Base-by-base conservation (phyloP, 2,797 vertebrate species). In the Phoebastria nigripes region DNA sequence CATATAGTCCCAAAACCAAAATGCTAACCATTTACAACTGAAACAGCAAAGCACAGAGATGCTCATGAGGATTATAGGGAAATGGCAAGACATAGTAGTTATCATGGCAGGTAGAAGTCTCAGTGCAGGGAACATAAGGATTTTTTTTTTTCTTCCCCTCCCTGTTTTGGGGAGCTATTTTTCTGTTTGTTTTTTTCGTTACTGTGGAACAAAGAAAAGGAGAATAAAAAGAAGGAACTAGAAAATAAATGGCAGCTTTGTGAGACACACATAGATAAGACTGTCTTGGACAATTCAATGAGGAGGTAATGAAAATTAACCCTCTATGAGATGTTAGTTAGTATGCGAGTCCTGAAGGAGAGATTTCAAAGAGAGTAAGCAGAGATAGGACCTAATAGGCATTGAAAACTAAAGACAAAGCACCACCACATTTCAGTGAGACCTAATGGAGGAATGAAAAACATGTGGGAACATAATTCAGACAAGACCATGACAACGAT, bases 61-160 rank as follows among this genome's bases (percentile, higher is more conserved):
- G 4, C 3, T 70, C 46, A 69, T 12, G 6, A 73, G 12, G 39
- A 51, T 14, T 56, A 46, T 4, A 77, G 56, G 20, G 21, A 80
- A 89, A 91, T 8, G 2, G 7, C 28, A 76, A 77, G 46, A 56
- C n/a, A 89, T n/a, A 63, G 16, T 15, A 52, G 12, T 41, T 28
- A 41, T 44, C 11, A 7, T 31, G 39, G 25, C 15, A 82, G 12
- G 8, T 0, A 63, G 21, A 77, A 66, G 11, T 58, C 29, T 49
- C 17, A 47, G 4, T 37, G 33, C 3, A 4, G 4, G 16, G 35
- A 92, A 69, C 22, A 19, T 14, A 33, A 54, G 8, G 6, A 44
- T n/a, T 55, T 52, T 28, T 35, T 21, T 13, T 6, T 2, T 3
- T 1, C 25, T 1, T 1, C 22, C 5, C 3, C 2, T 2, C 6